Percentiles rank a stretch among this genome's conserved stretches.
phyloP scores from a whole-genome alignment of 2,797 vertebrate genomes.

The Silurus lanzhouensis region DNA sequence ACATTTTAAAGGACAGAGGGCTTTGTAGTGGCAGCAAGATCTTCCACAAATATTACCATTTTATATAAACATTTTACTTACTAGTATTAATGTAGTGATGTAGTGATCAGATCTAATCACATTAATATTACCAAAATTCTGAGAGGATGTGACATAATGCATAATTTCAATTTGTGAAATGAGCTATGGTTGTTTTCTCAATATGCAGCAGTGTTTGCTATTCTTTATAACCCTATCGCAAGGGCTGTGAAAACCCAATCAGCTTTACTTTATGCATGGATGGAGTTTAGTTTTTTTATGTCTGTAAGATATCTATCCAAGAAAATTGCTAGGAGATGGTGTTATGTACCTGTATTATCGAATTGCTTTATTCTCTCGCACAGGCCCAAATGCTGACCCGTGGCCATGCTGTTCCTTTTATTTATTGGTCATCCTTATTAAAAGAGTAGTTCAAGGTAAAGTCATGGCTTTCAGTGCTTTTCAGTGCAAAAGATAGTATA shows the following conservation, averaged over 20 bases:
- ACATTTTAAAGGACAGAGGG: background rate
- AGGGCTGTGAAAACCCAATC: background rate
- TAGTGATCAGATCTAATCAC: no score
- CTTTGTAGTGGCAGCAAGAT: background rate
- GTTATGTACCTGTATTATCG: background rate
- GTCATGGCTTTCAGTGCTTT: slow-evolving; percentile 10
- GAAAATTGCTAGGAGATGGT: background rate
- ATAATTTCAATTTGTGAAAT: background rate
- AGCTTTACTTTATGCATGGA: background rate
- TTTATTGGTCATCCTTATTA: background rate
- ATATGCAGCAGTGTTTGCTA: background rate
- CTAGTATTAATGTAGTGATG: no score
- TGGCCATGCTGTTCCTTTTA: background rate
- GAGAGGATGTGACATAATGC: background rate
- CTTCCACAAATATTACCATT: background rate
- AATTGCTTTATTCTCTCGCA: background rate
- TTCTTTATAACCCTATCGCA: background rate
- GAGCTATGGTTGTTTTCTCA: background rate
- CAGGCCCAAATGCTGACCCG: background rate
- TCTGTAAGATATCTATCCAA: background rate
- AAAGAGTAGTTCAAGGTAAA: slow-evolving; percentile 24
- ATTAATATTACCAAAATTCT: background rate
- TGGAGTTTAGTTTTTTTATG: background rate
- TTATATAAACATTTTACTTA: no score
- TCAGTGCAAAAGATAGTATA: background rate